A percentile compares a stretch with the other conserved stretches of the same genome.
Conservation (phyloP, 2,113 vertebrate genomes). For the Holacanthus passer region DNA sequence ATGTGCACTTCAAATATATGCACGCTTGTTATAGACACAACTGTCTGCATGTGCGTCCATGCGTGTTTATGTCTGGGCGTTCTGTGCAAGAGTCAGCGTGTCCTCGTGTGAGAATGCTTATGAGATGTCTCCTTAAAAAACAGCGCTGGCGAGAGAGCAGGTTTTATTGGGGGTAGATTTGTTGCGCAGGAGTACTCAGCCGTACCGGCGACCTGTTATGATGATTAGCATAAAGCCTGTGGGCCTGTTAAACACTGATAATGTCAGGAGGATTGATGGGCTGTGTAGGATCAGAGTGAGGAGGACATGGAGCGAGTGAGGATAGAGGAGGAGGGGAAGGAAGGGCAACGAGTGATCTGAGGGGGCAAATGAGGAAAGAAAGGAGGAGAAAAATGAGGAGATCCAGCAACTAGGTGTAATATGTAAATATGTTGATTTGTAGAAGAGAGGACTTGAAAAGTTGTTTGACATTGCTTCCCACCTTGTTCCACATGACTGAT, state of each 20-base stretch:
- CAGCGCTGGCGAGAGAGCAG: slow-evolving; percentile 35
- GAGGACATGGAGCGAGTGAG: slow-evolving; percentile 46
- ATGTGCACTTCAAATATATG: neutral
- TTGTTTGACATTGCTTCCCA: neutral
- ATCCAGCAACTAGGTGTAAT: neutral
- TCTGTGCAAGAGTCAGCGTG: neutral
- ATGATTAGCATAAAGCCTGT: slow-evolving; percentile 74
- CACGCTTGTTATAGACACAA: neutral
- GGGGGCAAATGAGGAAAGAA: slow-evolving; percentile 58
- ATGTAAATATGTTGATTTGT: neutral
- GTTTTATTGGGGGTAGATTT: slow-evolving; percentile 56
- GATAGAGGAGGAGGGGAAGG: slow-evolving; percentile 38
- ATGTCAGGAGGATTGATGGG: slow-evolving; percentile 74
- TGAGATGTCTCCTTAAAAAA: slow-evolving; percentile 30
- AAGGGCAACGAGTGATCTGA: slow-evolving; percentile 62
- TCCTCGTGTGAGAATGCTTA: slow-evolving; percentile 6
- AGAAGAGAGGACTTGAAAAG: neutral
- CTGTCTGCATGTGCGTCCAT: neutral
- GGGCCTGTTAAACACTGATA: slow-evolving; percentile 75
- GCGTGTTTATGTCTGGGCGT: slow-evolving; percentile 4
- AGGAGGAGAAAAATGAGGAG: slow-evolving; percentile 55
- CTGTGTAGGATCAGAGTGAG: slow-evolving; percentile 57
- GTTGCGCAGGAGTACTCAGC: slow-evolving; percentile 55
- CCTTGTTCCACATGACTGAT: slow-evolving; percentile 1
- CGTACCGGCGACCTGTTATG: slow-evolving; percentile 58